Percentiles rank a stretch among this genome's conserved stretches.
These are phyloP conservation scores for Thomomys bottae DNA, from an alignment of 2,113 vertebrate species.

Conservation along the genomic window DNA sequence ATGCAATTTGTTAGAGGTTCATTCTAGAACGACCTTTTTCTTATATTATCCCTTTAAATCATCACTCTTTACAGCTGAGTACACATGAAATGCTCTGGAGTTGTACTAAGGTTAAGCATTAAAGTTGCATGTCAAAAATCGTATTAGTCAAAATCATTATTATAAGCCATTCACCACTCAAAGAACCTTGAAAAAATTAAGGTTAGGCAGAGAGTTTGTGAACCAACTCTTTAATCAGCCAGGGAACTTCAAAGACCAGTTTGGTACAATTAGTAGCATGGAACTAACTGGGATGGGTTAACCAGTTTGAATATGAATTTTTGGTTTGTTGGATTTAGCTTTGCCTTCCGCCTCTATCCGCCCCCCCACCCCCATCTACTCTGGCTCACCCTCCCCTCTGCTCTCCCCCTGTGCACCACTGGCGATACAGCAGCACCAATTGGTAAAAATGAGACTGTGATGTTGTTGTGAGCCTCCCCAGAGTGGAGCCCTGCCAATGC, in stretches of 20 bases:
- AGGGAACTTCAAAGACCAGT: conserved; percentile 82
- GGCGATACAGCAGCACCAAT: conserved; percentile 87
- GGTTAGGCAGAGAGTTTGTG: conserved; percentile 89
- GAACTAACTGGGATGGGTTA: conserved; percentile 81
- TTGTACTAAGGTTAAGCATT: conserved; percentile 92
- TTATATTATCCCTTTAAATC: conserved; percentile 93
- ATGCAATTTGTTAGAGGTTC: conserved; percentile 92
- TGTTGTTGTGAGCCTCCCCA: conserved; percentile 88
- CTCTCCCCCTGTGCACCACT: conserved; percentile 81
- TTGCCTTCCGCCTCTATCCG: conserved; percentile 79
- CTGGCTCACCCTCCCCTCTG: conserved; percentile 56
- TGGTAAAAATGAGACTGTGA: conserved; percentile 89
- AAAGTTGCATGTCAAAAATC: conserved; percentile 93
- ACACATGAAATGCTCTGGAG: conserved; percentile 91
- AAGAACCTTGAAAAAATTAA: conserved; percentile 93
- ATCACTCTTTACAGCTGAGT: conserved; percentile 92
- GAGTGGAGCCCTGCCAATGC: conserved; percentile 90
- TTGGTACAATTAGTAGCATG: conserved; percentile 85
- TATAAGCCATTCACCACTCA: conserved; percentile 91
- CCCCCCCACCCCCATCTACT: conserved; percentile 6
- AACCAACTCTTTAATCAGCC: conserved; percentile 88
- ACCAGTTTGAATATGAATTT: conserved; percentile 77
- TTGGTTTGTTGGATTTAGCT: conserved; percentile 82
- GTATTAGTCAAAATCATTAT: conserved; percentile 93
- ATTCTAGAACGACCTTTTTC: conserved; percentile 91